Percentiles rank a stretch among this genome's conserved stretches.
Evolutionary conservation across 2,113 vertebrate genomes (phyloP).

Genomic region (Apaloderma vittatum): DNA sequence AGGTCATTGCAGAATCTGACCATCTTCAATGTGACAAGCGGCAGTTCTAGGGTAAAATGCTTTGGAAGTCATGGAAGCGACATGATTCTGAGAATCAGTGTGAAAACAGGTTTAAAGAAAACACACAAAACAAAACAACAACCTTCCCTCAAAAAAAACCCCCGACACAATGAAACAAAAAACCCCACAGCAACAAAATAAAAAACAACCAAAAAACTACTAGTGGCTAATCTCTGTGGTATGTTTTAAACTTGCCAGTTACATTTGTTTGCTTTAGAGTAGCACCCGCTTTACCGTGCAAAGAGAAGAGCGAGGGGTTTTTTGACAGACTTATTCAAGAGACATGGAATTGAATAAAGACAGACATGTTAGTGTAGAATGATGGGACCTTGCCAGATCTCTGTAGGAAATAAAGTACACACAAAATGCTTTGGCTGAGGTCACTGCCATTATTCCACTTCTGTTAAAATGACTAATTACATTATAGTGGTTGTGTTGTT

Average conservation of each 20-base stretch:
- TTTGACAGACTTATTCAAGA: not conserved
- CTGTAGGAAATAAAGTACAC: not conserved
- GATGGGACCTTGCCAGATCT: not conserved
- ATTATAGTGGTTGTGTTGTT: not conserved
- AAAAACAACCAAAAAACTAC: too few species aligned
- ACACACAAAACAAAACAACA: not conserved
- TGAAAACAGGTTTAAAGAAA: not conserved
- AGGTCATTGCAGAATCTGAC: not conserved
- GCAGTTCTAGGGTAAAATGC: not conserved
- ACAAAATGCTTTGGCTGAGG: not conserved
- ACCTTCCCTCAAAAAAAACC: rapidly evolving
- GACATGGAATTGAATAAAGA: not conserved
- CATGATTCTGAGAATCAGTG: not conserved
- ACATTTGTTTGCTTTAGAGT: not conserved
- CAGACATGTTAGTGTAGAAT: not conserved
- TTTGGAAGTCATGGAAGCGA: not conserved
- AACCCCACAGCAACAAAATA: too few species aligned
- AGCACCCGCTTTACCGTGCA: not conserved
- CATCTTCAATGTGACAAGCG: not conserved
- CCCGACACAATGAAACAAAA: not conserved
- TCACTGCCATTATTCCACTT: conserved; percentile 15
- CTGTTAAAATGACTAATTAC: conserved; percentile 20
- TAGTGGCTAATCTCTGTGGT: not conserved
- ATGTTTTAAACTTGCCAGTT: not conserved
- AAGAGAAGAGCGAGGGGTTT: not conserved